Conservation (phyloP, 2,113 vertebrate species). For the Gallinago media region DNA sequence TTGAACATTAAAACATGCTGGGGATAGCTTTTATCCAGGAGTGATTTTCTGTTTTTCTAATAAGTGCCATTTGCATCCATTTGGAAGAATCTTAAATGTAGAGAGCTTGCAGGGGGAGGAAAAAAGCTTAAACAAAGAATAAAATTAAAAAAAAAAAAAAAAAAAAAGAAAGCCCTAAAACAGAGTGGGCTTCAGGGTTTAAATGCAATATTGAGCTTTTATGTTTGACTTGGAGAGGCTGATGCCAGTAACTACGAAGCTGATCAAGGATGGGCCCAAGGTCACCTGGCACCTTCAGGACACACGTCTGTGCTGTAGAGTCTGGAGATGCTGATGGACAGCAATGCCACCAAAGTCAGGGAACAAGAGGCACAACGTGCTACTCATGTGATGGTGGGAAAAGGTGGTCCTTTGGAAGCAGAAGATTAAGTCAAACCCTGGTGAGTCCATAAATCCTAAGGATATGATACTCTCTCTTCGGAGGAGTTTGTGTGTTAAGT, state of each 20-base stretch:
- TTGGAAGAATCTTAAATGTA: background rate
- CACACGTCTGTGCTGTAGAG: background rate
- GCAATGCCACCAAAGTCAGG: background rate
- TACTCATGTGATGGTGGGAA: background rate
- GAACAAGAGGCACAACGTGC: background rate
- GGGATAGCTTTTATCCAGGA: background rate
- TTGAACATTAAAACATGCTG: slow-evolving; percentile 26
- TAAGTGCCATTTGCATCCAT: slow-evolving; percentile 35
- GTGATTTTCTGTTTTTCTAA: slow-evolving; percentile 20
- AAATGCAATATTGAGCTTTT: background rate
- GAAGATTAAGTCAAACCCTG: background rate
- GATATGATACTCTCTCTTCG: accelerated
- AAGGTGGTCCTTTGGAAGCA: background rate
- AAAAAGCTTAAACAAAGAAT: background rate
- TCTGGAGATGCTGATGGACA: background rate
- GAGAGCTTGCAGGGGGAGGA: background rate
- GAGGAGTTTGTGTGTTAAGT: background rate
- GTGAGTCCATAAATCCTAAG: background rate
- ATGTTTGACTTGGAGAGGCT: background rate
- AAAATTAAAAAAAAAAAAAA: background rate
- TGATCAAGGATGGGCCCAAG: background rate
- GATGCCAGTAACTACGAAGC: background rate
- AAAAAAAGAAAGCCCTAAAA: background rate
- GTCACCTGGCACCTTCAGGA: background rate
- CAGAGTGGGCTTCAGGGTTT: background rate